Base-by-base conservation (phyloP, 2,797 vertebrate genomes). In the Limosa lapponica region DNA sequence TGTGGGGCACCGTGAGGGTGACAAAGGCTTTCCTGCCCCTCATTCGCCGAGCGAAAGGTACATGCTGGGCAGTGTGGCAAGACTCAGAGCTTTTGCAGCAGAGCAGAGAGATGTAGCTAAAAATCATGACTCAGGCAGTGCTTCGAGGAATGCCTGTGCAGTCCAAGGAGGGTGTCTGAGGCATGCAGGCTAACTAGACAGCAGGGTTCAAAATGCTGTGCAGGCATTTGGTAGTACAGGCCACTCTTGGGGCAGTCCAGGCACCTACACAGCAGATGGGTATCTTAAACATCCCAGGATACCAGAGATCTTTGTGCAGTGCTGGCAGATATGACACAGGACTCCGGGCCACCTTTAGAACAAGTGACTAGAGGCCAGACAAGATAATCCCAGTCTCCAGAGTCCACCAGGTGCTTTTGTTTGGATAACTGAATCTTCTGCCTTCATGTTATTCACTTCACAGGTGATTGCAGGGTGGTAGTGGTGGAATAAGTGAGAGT, bases 1-100 rank as follows among this genome's bases (percentile, higher is more conserved):
- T 99, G 18, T 99, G 98, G 98, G 99, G 99, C 41, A 98, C 98
- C 11, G 97, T 99, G 94, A 97, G 99, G 61, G 98, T 99, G 95
- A 99, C 99, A 34, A 99, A 99, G 96, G 98, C 98, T 52, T 98
- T 99, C 58, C 98, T 99, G 72, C 99, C 99, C 0, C 97, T 99
- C 34, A 97, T 99, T 95, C 99, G 98, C 87, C 97, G 96, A 95
- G 98, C 98, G 57, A 98, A 98, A 99, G 99, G 99, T 99, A 96
- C 8, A 0, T 52, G 13, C 28, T 80, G 78, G 30, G 27, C 18
- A 23, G 4, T 1, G 18, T 43, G 72, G 57, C 44, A 49, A 65
- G 25, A 11, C 14, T 78, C 19, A 16, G 36, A 44, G 14, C 11
- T 80, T 82, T 80, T 69, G 64, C 48, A 86, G n/a, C 9, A 13